Percentiles rank a stretch among this genome's conserved stretches.
These are phyloP conservation scores for Globodera ellingtonae DNA, from an alignment of 1,140 invertebrate genomes.

Conservation along the genomic window DNA sequence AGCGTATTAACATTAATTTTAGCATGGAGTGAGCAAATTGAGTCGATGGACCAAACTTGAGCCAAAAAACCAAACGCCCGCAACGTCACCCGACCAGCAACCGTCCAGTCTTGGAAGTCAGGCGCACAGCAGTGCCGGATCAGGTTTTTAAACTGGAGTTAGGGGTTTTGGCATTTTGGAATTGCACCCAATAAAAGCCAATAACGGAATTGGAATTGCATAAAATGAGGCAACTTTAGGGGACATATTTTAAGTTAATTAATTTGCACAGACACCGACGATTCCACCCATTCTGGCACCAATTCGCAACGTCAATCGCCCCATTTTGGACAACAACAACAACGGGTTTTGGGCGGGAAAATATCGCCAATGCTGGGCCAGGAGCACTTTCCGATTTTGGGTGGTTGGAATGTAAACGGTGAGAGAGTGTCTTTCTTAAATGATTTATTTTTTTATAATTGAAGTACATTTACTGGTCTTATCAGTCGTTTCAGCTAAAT, in stretches of 20 bases:
- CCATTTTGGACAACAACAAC: neutral
- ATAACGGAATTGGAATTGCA: neutral
- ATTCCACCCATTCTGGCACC: neutral
- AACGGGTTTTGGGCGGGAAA: neutral
- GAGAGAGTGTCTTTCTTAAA: neutral
- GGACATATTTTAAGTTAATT: neutral
- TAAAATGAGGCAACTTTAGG: neutral
- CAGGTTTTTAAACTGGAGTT: neutral
- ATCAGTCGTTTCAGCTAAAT: neutral
- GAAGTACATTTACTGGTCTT: too few species aligned
- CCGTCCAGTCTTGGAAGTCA: neutral
- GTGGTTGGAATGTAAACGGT: neutral
- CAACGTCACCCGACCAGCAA: neutral
- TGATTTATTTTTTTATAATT: neutral
- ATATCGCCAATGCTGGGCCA: neutral
- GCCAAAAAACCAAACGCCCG: neutral
- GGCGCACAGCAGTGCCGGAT: neutral
- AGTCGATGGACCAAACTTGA: neutral
- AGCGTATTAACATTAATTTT: neutral
- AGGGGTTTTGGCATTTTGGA: neutral
- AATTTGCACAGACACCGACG: neutral
- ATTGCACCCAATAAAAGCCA: neutral
- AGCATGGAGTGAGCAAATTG: neutral
- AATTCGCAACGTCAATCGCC: constrained; percentile 1
- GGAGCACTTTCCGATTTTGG: neutral